phyloP scores from a whole-genome alignment of 2,888 invertebrate genomes.

The Drosophila falleni region DNA sequence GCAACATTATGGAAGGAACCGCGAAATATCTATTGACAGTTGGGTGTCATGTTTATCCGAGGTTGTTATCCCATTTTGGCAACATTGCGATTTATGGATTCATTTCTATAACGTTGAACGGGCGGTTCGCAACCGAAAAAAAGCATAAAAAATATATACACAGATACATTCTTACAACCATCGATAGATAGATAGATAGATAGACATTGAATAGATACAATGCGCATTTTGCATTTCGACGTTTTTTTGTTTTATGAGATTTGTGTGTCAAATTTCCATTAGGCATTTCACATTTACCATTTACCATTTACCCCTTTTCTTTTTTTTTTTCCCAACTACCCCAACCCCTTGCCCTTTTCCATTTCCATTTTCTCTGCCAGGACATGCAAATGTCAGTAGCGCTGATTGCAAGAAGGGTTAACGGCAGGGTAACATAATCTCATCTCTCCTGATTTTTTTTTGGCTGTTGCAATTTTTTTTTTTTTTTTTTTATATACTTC shows the following conservation, averaged over 20 bases:
- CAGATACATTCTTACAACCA: slow-evolving; percentile 3
- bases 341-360: slow-evolving; percentile 32
- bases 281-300: slow-evolving; percentile 72
- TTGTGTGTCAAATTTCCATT: slow-evolving; percentile 84
- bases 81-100: slow-evolving; percentile 84
- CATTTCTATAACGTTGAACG: slow-evolving; percentile 51
- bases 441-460: slow-evolving; percentile 25
- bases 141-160: slow-evolving; percentile 10
- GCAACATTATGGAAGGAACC: slow-evolving; percentile 84
- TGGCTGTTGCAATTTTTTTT: slow-evolving; percentile 66
- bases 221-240: slow-evolving; percentile 71
- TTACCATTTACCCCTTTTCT: slow-evolving; percentile 43
- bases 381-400: slow-evolving; percentile 75
- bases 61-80: slow-evolving; percentile 84
- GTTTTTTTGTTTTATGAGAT: slow-evolving; percentile 76
- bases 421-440: slow-evolving; percentile 79
- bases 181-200: slow-evolving; percentile 53
- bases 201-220: slow-evolving; percentile 74
- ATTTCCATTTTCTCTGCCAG: slow-evolving; percentile 35
- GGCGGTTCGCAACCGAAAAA: slow-evolving; percentile 53
- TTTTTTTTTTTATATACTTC: slow-evolving; percentile 48
- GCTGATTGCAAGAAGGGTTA: slow-evolving; percentile 70
- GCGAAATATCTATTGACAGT: slow-evolving; percentile 86
- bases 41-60: slow-evolving; percentile 86
- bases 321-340: not conserved